Conservation (phyloP, 1,140 invertebrate species). For the Heliconius hewitsoni region DNA sequence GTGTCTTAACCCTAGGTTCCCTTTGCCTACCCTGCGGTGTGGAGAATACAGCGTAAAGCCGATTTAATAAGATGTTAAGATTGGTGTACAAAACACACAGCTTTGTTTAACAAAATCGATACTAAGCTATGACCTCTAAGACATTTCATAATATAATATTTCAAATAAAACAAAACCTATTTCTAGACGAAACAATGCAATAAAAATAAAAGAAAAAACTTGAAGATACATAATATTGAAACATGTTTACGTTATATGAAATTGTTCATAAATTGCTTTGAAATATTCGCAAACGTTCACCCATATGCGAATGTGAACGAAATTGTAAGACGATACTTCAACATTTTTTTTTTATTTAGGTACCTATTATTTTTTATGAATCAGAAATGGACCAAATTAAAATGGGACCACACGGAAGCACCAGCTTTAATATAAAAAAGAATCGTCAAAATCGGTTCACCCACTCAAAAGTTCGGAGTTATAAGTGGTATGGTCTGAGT, state of each 20-base stretch:
- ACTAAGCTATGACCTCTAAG: slow-evolving; percentile 26
- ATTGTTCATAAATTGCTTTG: not conserved
- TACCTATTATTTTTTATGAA: not conserved
- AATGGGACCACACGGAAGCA: no score
- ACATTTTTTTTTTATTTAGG: not conserved
- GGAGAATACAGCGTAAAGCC: no score
- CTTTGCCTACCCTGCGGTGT: no score
- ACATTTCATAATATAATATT: no score
- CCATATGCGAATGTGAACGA: not conserved
- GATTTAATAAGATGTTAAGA: no score
- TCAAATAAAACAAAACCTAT: not conserved
- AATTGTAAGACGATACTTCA: not conserved
- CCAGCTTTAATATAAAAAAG: no score
- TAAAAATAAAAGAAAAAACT: not conserved
- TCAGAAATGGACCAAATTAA: no score
- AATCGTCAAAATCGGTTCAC: no score
- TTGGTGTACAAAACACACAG: no score
- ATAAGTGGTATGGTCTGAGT: no score
- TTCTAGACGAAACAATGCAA: not conserved
- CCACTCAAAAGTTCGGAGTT: no score
- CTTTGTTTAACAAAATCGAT: not conserved
- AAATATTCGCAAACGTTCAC: not conserved
- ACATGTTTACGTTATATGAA: not conserved
- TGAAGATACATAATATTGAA: not conserved
- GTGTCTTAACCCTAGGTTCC: no score